A percentile compares a stretch with the other conserved stretches of the same genome.
phyloP scores from a whole-genome alignment of 2,797 vertebrate species.

The Pagetopsis macropterus region DNA sequence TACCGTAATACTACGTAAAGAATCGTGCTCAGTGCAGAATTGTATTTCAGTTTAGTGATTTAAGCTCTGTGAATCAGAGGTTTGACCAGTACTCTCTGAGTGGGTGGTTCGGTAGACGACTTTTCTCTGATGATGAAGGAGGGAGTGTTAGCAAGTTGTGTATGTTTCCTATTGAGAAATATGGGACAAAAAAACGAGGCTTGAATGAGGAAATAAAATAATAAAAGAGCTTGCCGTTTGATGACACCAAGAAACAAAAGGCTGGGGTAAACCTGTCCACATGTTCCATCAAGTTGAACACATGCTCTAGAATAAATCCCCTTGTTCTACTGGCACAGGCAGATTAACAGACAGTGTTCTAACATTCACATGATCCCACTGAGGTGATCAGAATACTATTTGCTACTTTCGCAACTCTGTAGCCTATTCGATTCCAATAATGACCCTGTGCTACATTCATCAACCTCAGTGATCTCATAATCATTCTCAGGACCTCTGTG shows the following conservation, averaged over 20 bases:
- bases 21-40: constrained; percentile 47
- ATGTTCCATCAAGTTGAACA: constrained; percentile 26
- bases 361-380: constrained; percentile 8
- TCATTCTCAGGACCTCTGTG: constrained; percentile 43
- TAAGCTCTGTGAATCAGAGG: constrained; percentile 50
- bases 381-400: constrained; percentile 11
- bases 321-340: background rate
- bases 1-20: constrained; percentile 57
- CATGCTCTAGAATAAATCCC: constrained; percentile 13
- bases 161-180: constrained; percentile 25
- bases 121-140: constrained; percentile 34
- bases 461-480: constrained; percentile 31
- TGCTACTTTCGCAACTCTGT: constrained; percentile 12
- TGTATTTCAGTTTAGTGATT: constrained; percentile 58
- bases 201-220: constrained; percentile 1
- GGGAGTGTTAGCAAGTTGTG: constrained; percentile 10
- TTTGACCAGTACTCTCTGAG: constrained; percentile 34
- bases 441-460: constrained; percentile 19
- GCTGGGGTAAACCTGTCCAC: constrained; percentile 11
- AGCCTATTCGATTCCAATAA: constrained; percentile 10
- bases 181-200: background rate
- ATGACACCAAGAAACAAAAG: constrained; percentile 2
- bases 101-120: constrained; percentile 33
- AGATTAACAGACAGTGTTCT: constrained; percentile 8
- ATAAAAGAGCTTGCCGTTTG: constrained; percentile 4